Evolutionary conservation across 2,888 invertebrate species (phyloP).

Genomic region (Trisateles emortualis): DNA sequence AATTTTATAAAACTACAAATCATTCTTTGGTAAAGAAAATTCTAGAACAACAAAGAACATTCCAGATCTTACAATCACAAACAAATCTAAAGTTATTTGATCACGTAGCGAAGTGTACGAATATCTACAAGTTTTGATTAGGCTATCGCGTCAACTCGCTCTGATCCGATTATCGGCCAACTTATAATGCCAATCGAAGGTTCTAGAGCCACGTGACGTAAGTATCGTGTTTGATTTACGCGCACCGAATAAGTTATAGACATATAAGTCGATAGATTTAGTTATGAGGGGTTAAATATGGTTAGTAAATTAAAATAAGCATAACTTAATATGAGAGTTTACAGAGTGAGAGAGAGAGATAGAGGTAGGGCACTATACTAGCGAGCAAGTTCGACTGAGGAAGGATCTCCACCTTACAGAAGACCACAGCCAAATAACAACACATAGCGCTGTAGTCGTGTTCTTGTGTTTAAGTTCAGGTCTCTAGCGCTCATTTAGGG

Average conservation of each 20-base stretch:
- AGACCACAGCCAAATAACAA: too few species aligned
- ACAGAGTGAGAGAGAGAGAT: too few species aligned
- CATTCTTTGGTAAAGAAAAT: not conserved
- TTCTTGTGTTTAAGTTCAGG: too few species aligned
- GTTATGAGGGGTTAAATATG: not conserved
- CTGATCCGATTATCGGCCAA: constrained; percentile 62
- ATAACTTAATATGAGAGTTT: too few species aligned
- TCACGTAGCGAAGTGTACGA: constrained; percentile 37
- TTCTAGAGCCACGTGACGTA: constrained; percentile 15
- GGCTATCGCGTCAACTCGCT: constrained; percentile 50
- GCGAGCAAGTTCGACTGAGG: too few species aligned
- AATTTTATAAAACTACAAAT: not conserved
- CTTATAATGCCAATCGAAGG: constrained; percentile 62
- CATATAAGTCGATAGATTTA: not conserved
- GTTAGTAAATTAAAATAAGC: too few species aligned
- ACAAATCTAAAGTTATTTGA: not conserved
- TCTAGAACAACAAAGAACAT: not conserved
- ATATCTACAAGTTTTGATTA: constrained; percentile 64
- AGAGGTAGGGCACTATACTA: too few species aligned
- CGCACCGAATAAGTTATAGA: constrained; percentile 1
- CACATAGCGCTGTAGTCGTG: too few species aligned
- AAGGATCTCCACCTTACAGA: too few species aligned
- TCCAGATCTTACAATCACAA: not conserved
- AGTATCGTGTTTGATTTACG: constrained; percentile 13
- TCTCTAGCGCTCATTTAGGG: too few species aligned